These are phyloP conservation scores for Caenorhabditis panamensis DNA, from an alignment of 2,888 invertebrate species.

Conservation along the genomic window DNA sequence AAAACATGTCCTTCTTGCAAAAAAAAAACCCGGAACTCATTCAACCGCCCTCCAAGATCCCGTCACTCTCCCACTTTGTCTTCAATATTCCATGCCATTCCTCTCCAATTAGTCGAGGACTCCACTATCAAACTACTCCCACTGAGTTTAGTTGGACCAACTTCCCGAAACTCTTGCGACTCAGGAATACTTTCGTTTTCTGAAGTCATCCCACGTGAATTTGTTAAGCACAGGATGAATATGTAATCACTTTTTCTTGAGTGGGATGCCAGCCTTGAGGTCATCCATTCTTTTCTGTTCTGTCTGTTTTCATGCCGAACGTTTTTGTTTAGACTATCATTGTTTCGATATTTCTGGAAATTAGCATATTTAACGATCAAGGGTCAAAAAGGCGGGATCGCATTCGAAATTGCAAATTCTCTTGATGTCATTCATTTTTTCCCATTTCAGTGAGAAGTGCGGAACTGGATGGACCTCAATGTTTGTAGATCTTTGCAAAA, in stretches of 20 bases:
- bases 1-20: not conserved
- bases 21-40: slow-evolving; percentile 39
- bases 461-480: not conserved
- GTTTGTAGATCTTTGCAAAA: not conserved
- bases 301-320: not conserved
- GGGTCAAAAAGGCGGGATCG: not conserved
- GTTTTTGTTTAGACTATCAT: not conserved
- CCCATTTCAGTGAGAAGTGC: not conserved
- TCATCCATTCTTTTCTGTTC: slow-evolving; percentile 24
- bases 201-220: slow-evolving; percentile 54
- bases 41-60: not conserved
- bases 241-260: slow-evolving; percentile 34
- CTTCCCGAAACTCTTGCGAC: slow-evolving; percentile 5
- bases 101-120: slow-evolving; percentile 36
- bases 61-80: slow-evolving; percentile 16
- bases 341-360: not conserved
- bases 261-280: slow-evolving; percentile 33
- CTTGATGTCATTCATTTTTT: not conserved
- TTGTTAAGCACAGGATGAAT: slow-evolving; percentile 54
- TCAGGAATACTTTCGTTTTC: slow-evolving; percentile 18
- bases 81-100: slow-evolving; percentile 26
- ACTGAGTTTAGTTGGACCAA: not conserved
- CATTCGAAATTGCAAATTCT: not conserved
- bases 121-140: slow-evolving; percentile 17
- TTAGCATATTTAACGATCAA: slow-evolving; percentile 2